These are phyloP conservation scores for Crossaster papposus DNA, from an alignment of 53 echinoderm and acorn worm species.

Conservation along the genomic window DNA sequence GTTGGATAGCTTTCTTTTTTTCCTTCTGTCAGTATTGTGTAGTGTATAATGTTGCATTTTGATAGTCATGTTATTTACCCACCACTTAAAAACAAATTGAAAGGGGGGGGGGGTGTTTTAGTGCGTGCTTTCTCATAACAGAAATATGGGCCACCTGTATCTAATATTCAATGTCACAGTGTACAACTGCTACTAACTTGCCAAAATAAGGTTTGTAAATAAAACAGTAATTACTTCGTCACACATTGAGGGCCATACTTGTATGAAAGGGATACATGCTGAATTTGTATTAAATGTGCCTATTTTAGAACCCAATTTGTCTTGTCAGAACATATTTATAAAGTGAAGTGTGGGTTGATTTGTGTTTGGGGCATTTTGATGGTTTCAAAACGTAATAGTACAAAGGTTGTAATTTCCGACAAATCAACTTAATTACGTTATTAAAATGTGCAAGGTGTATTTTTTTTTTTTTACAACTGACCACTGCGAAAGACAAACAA, in stretches of 20 bases:
- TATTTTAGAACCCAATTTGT: constrained; percentile 26
- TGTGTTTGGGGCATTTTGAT: neutral
- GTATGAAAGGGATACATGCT: neutral
- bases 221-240: constrained; percentile 49
- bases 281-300: constrained; percentile 51
- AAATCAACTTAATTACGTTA: neutral
- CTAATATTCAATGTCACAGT: constrained; percentile 43
- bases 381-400: constrained; percentile 26
- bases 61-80: constrained; percentile 38
- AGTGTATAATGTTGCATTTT: constrained; percentile 6
- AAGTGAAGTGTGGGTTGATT: neutral
- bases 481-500: neutral
- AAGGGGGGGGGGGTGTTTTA: constrained; percentile 6
- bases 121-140: constrained; percentile 57
- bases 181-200: constrained; percentile 56
- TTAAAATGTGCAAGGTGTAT: constrained; percentile 45
- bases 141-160: neutral
- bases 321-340: constrained; percentile 36
- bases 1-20: constrained; percentile 40
- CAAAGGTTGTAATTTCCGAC: constrained; percentile 1
- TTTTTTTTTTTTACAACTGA: constrained; percentile 3
- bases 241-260: constrained; percentile 9
- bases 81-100: constrained; percentile 12
- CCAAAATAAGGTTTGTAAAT: constrained; percentile 46
- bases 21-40: constrained; percentile 56